phyloP scores from a whole-genome alignment of 2,113 vertebrate species.

The Melanotaenia duboulayi region DNA sequence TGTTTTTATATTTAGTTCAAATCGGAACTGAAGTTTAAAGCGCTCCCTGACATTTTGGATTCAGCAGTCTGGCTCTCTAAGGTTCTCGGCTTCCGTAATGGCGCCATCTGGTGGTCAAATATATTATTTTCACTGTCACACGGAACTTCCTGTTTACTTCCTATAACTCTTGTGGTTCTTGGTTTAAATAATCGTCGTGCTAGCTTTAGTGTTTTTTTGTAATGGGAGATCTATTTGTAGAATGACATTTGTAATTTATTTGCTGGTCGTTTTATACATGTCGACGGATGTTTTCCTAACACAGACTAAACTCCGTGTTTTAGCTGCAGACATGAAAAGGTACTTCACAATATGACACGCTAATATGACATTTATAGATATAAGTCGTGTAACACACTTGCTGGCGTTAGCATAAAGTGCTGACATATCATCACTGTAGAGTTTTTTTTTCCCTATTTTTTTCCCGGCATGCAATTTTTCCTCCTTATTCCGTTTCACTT shows the following conservation, averaged over 20 bases:
- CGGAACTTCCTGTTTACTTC: conserved; percentile 49
- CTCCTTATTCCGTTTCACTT: conserved; percentile 55
- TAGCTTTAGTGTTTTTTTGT: background rate
- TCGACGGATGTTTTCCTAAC: too few species aligned
- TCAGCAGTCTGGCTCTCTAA: too few species aligned
- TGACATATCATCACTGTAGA: background rate
- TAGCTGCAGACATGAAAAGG: conserved; percentile 1
- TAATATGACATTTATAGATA: too few species aligned
- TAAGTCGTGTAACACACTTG: background rate
- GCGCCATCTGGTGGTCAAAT: conserved; percentile 19
- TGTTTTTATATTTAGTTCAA: too few species aligned
- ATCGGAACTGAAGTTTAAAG: too few species aligned
- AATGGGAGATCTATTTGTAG: background rate
- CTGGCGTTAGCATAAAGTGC: background rate
- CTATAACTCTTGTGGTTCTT: too few species aligned
- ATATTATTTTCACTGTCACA: accelerated
- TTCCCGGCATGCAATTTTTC: conserved; percentile 59
- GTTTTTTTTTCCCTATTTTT: background rate
- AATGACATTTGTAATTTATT: accelerated
- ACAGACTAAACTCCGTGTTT: accelerated
- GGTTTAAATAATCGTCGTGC: background rate
- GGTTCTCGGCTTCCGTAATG: too few species aligned
- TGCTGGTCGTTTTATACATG: accelerated
- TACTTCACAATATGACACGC: background rate
- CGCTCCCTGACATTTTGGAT: too few species aligned